Percentiles rank a stretch among this genome's conserved stretches.
Conservation (phyloP, 2,113 vertebrate genomes). For the Macroglossus sobrinus region DNA sequence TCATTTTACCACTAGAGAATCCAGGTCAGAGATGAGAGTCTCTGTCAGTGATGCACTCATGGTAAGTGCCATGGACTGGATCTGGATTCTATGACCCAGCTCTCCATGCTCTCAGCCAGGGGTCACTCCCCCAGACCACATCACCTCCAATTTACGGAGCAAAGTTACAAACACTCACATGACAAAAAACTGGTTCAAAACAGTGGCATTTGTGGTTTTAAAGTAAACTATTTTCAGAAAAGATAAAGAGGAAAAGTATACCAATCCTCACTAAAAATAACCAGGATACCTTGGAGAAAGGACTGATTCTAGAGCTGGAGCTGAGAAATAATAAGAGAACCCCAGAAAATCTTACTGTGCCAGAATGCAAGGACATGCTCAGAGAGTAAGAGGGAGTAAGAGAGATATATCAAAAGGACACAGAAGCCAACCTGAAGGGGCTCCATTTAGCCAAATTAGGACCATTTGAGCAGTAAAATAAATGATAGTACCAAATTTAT, state of each 20-base stretch:
- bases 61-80: neutral
- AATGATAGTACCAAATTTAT: neutral
- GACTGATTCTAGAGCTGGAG: neutral
- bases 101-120: neutral
- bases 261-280: neutral
- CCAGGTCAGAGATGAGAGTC: too few species aligned
- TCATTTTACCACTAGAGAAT: neutral
- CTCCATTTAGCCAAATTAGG: neutral
- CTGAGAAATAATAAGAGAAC: neutral
- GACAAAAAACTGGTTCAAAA: neutral
- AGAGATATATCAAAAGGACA: neutral
- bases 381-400: neutral
- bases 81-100: neutral
- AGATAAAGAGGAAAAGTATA: neutral
- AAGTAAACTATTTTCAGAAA: neutral
- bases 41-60: accelerated
- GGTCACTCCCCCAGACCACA: neutral
- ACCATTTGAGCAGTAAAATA: neutral
- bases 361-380: neutral
- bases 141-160: neutral
- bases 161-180: neutral
- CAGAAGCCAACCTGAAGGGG: neutral
- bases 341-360: neutral
- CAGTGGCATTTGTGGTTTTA: neutral
- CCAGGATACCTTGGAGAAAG: neutral